Evolutionary conservation across 92 coral and sea anemone species (phyloP).

Genomic region (Paramuricea clavata): DNA sequence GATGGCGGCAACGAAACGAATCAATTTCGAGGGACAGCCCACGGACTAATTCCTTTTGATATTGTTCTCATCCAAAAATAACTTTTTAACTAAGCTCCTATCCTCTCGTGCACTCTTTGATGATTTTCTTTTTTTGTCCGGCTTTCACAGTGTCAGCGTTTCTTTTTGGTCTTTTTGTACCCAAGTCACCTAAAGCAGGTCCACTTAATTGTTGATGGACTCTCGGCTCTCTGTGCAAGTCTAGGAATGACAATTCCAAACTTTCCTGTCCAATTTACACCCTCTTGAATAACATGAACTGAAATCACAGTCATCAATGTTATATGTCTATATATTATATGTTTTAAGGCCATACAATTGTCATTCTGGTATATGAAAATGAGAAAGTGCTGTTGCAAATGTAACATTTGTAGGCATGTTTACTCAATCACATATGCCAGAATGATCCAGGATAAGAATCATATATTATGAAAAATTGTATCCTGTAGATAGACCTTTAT

Average conservation of each 20-base stretch:
- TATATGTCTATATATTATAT: neutral
- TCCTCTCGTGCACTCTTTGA: neutral
- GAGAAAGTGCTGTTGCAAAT: too few relatives aligned
- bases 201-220: neutral
- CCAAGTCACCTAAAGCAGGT: too few relatives aligned
- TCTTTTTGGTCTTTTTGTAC: too few relatives aligned
- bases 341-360: too few relatives aligned
- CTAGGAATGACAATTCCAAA: neutral
- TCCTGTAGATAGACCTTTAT: too few relatives aligned
- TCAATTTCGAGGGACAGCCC: constrained; percentile 14
- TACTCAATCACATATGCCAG: too few relatives aligned
- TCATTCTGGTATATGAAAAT: too few relatives aligned
- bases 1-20: constrained; percentile 28
- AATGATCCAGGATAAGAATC: too few relatives aligned
- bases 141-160: too few relatives aligned
- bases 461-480: too few relatives aligned
- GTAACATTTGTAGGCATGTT: too few relatives aligned
- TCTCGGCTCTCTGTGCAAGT: neutral
- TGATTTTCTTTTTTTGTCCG: neutral
- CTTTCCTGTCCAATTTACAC: neutral
- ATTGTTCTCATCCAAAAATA: too few relatives aligned
- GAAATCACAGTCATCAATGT: neutral
- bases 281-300: neutral
- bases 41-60: constrained; percentile 8
- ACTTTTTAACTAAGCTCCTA: neutral